phyloP scores from a whole-genome alignment of 1,140 invertebrate species.

The Hormaphis cornu region DNA sequence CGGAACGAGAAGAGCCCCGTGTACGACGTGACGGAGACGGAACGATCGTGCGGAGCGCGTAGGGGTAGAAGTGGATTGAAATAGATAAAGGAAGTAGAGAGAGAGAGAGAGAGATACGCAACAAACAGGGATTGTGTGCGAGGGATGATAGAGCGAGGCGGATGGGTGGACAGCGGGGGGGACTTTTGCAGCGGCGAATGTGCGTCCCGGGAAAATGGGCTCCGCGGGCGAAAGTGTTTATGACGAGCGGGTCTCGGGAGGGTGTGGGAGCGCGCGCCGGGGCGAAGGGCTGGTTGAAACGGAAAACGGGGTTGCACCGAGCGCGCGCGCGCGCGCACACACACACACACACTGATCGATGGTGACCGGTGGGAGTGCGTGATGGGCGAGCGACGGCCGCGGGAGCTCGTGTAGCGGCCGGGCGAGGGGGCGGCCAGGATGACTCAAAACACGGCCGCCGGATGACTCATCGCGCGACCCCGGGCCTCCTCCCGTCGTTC shows the following conservation, averaged over 20 bases:
- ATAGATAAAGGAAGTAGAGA: not conserved
- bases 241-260: conserved; percentile 8
- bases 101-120: not conserved
- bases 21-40: not conserved
- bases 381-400: not conserved
- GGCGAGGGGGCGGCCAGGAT: not conserved
- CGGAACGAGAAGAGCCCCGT: no score
- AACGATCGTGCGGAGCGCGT: not conserved
- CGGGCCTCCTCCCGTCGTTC: conserved; percentile 17
- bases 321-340: not conserved
- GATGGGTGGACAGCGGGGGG: not conserved
- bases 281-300: conserved; percentile 19
- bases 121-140: not conserved
- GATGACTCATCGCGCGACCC: conserved; percentile 21
- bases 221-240: conserved; percentile 31
- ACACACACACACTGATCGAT: conserved; percentile 22
- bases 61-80: not conserved
- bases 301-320: conserved; percentile 32
- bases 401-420: not conserved
- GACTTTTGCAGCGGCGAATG: conserved; percentile 20
- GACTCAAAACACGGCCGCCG: conserved; percentile 32
- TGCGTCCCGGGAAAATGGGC: conserved; percentile 29
- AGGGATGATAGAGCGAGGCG: not conserved
- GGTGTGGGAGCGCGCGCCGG: not conserved
- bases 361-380: conserved; percentile 12